phyloP scores from a whole-genome alignment of 1,140 invertebrate species.

The Grapholita molesta region DNA sequence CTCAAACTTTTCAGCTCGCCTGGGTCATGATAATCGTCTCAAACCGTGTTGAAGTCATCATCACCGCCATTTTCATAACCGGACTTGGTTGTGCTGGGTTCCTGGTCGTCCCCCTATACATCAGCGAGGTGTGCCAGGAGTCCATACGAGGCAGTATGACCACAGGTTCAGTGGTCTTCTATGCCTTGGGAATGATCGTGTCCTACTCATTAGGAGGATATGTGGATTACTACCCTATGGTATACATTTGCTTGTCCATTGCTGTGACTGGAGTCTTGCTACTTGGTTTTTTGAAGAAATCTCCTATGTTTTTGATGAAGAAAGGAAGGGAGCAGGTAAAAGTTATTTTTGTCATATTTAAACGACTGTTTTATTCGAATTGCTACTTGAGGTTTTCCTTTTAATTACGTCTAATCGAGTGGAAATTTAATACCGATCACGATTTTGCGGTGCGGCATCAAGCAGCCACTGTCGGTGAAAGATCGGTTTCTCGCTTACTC shows the following conservation, averaged over 20 bases:
- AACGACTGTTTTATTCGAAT: neutral
- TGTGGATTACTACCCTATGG: conserved; percentile 35
- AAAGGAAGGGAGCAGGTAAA: conserved; percentile 42
- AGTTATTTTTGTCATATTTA: neutral
- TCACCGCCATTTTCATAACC: conserved; percentile 31
- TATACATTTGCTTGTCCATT: conserved; percentile 35
- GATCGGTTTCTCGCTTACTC: no score
- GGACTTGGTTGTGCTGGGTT: conserved; percentile 34
- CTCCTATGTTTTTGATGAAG: conserved; percentile 44
- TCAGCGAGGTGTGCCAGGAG: conserved; percentile 46
- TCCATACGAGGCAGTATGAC: conserved; percentile 46
- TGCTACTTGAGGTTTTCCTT: no score
- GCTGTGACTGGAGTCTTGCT: conserved; percentile 26
- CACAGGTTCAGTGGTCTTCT: conserved; percentile 33
- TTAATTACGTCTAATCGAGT: no score
- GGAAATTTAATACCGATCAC: no score
- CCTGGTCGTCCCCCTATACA: conserved; percentile 39
- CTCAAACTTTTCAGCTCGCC: conserved; percentile 28
- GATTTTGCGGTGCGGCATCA: no score
- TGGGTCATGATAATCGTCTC: conserved; percentile 31
- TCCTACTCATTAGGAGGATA: conserved; percentile 44
- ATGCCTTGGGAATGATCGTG: conserved; percentile 35
- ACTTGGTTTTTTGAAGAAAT: conserved; percentile 41
- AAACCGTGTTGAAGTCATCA: conserved; percentile 31
- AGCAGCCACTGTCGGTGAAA: no score